Conservation (phyloP, 2,888 invertebrate genomes). For the Ecliptopera silaceata region DNA sequence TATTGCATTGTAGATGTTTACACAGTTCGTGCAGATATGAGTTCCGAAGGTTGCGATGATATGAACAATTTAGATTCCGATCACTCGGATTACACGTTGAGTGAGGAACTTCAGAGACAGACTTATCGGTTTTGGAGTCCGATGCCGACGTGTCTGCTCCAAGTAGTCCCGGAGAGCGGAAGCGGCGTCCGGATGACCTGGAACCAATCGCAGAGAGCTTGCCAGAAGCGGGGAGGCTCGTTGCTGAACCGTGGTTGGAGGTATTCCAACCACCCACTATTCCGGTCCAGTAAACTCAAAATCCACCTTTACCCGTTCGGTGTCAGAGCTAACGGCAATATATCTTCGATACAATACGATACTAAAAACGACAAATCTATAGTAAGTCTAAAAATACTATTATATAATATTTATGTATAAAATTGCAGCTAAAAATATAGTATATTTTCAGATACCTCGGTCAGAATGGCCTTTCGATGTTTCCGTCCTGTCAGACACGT, state of each 20-base stretch:
- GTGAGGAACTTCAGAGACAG: background rate
- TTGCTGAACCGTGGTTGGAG: constrained; percentile 71
- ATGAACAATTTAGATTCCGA: constrained; percentile 19
- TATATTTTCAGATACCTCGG: constrained; percentile 51
- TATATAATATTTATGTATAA: no score
- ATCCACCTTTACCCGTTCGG: constrained; percentile 47
- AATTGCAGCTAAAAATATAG: constrained; percentile 12
- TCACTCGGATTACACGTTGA: background rate
- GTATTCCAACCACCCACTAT: constrained; percentile 58
- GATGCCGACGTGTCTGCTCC: constrained; percentile 58
- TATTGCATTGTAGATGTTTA: constrained; percentile 70
- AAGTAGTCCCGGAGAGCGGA: constrained; percentile 35
- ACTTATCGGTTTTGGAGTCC: constrained; percentile 61
- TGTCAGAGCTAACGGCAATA: constrained; percentile 3
- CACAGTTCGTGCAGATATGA: constrained; percentile 34
- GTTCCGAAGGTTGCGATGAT: constrained; percentile 52
- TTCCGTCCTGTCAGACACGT: constrained; percentile 39
- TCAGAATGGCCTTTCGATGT: constrained; percentile 56
- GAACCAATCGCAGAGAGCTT: constrained; percentile 50
- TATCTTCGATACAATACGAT: constrained; percentile 17
- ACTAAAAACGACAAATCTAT: constrained; percentile 11
- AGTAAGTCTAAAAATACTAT: constrained; percentile 7
- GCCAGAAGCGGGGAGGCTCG: constrained; percentile 51
- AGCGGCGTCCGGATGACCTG: constrained; percentile 65
- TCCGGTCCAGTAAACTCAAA: background rate